Evolutionary conservation across 2,888 invertebrate genomes (phyloP).

Genomic region (Coenonympha glycerion): DNA sequence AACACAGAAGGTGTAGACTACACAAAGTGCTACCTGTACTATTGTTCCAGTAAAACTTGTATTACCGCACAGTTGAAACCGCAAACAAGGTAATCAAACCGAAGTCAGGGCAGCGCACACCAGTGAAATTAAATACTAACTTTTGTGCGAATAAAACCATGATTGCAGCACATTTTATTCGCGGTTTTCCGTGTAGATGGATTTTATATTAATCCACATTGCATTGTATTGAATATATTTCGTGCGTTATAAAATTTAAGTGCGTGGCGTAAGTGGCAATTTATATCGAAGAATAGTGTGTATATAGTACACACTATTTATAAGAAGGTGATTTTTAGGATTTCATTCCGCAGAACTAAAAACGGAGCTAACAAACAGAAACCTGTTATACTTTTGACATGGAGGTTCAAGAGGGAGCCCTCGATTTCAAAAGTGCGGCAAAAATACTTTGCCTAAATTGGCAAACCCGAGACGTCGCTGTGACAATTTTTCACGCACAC

Average conservation of each 20-base stretch:
- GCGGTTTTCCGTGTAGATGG: neutral
- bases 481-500: too few relatives aligned
- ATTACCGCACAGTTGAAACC: constrained; percentile 4
- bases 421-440: too few relatives aligned
- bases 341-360: too few relatives aligned
- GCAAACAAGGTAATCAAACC: constrained; percentile 14
- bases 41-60: constrained; percentile 2
- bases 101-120: neutral
- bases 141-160: constrained; percentile 7
- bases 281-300: too few relatives aligned
- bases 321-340: too few relatives aligned
- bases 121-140: constrained; percentile 14
- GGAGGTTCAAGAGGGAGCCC: too few relatives aligned
- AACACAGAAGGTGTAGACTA: neutral
- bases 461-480: too few relatives aligned
- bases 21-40: neutral
- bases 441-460: too few relatives aligned
- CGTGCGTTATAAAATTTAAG: neutral
- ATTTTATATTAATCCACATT: neutral
- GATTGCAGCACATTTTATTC: neutral
- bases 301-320: too few relatives aligned
- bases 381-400: too few relatives aligned
- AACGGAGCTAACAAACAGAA: too few relatives aligned
- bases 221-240: neutral
- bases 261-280: too few relatives aligned